Evolutionary conservation across 2,797 vertebrate species (phyloP), one percentile per base, ranked within the genome.

Genomic region (Cyclura pinguis): DNA sequence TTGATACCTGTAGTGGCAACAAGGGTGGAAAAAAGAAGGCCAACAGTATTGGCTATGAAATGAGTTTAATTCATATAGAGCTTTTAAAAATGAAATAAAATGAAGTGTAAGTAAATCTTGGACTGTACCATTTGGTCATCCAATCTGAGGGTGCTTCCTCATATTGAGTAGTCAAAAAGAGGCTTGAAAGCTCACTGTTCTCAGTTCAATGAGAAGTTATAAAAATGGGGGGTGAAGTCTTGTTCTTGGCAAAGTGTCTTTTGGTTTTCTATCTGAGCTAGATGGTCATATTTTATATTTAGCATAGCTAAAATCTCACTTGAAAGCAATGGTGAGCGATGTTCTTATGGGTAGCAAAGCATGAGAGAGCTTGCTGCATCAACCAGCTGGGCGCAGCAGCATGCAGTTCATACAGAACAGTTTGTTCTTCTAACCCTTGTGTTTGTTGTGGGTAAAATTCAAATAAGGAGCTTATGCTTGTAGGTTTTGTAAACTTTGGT

Each of bases 101-200:
- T 80, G 59, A 76, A 93, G 83, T 3, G 52, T 85, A 62, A 62
- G 83, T 93, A 95, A 85, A 92, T 38, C 27, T 88, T 80, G 29
- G 42, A 89, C 38, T 77, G 20, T 83, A 59, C 27, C 62, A 73
- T 0, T 92, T 86, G 38, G 4, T 80, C 13, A 24, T 82, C 84
- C 74, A 93, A 81, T 16, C 29, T 16, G 69, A 57, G 20, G 50
- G 6, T 67, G 74, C 84, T 85, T 50, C 27, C 18, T 16, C 85
- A n/a, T 32, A 76, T 50, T 29, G 86, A 29, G 47, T 67, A 22
- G 93, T 52, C 67, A 24, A 92, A 0, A 20, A 89, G 38, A 27
- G 29, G 82, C 2, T 84, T 2, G 78, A 67, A 82, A 77, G 35
- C 57, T 77, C 6, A 16, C 73, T 27, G 4, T n/a, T 77, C 55